These are phyloP conservation scores for Ectobius pallidus DNA, from an alignment of 2,888 invertebrate species.

Conservation along the genomic window DNA sequence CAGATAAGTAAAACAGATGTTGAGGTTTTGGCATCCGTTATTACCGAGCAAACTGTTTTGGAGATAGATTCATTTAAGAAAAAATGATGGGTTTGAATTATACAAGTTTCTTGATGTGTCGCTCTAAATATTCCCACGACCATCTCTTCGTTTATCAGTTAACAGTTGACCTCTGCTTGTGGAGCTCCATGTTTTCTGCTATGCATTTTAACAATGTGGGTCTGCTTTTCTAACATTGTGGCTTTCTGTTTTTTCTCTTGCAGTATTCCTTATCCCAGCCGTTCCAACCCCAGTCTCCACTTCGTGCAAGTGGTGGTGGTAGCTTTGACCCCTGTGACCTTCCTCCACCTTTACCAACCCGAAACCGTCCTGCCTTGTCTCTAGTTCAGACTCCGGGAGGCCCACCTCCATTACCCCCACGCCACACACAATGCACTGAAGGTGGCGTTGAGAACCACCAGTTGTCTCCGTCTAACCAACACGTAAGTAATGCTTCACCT, in stretches of 20 bases:
- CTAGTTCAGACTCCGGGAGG: constrained; percentile 39
- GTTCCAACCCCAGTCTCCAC: constrained; percentile 39
- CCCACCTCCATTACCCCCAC: constrained; percentile 60
- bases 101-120: too few relatives aligned
- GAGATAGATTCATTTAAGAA: too few relatives aligned
- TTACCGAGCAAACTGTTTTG: too few relatives aligned
- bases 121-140: too few relatives aligned
- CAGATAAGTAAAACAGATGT: too few relatives aligned
- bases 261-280: constrained; percentile 42
- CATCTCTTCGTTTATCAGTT: too few relatives aligned
- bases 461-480: constrained; percentile 51
- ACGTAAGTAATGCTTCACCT: constrained; percentile 62
- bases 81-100: too few relatives aligned
- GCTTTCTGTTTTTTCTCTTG: constrained; percentile 40
- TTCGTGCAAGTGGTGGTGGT: constrained; percentile 7
- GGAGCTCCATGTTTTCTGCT: background rate
- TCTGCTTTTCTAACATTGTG: constrained; percentile 38
- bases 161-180: too few relatives aligned
- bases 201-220: background rate
- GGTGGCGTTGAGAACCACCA: constrained; percentile 34
- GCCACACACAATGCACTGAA: constrained; percentile 52
- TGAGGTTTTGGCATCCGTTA: too few relatives aligned
- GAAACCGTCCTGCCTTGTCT: constrained; percentile 43
- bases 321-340: constrained; percentile 39
- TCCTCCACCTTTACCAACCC: constrained; percentile 49